These are phyloP conservation scores for Pipistrellus pygmaeus DNA, from an alignment of 2,797 vertebrate genomes.

Conservation along the genomic window DNA sequence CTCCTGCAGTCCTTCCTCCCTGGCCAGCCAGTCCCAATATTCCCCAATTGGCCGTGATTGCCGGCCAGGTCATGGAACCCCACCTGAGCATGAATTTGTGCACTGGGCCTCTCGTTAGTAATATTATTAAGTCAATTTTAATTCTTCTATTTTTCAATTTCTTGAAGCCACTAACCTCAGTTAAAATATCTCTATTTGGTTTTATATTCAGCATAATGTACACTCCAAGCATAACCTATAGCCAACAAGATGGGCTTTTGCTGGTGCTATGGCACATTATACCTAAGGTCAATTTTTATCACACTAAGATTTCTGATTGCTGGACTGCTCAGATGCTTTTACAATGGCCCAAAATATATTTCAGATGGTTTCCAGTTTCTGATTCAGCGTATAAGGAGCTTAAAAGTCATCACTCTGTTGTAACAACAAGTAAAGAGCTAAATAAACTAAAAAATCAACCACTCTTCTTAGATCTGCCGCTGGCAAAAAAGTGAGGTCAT, in stretches of 20 bases:
- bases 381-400: background rate
- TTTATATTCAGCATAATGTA: background rate
- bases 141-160: background rate
- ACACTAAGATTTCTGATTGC: background rate
- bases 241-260: background rate
- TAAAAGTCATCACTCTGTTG: background rate
- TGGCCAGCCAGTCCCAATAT: too few relatives aligned
- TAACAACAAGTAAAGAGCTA: background rate
- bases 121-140: background rate
- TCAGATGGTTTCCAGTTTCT: background rate
- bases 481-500: background rate
- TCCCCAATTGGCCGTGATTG: too few relatives aligned
- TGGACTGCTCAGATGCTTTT: background rate
- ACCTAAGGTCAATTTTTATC: background rate
- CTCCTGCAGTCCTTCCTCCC: too few relatives aligned
- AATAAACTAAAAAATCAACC: background rate
- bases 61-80: too few relatives aligned
- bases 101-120: background rate
- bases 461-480: background rate
- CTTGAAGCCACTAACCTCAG: background rate
- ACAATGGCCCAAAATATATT: background rate
- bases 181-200: background rate
- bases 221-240: background rate
- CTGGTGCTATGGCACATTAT: too few relatives aligned
- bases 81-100: too few relatives aligned